These are phyloP conservation scores for Sebastes itinus DNA, from an alignment of 2,797 vertebrate genomes.

Conservation along the genomic window DNA sequence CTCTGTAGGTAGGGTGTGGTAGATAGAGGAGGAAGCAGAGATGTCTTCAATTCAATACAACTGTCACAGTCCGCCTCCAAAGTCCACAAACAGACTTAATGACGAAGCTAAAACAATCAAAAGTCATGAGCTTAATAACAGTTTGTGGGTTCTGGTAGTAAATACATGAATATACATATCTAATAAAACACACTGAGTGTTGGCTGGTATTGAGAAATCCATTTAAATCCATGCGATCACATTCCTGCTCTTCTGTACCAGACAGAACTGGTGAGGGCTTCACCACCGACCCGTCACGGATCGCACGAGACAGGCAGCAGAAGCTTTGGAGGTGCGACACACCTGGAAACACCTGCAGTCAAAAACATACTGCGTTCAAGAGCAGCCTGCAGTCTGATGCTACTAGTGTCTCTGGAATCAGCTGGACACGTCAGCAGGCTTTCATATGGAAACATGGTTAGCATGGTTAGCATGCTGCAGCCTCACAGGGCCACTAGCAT, in stretches of 20 bases:
- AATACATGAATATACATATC: not conserved
- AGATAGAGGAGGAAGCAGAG: not conserved
- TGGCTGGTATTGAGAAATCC: not conserved
- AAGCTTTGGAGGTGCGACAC: not conserved
- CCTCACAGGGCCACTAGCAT: too few relatives aligned
- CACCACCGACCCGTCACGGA: not conserved
- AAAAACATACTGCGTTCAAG: not conserved
- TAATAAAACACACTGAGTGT: not conserved
- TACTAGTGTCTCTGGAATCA: not conserved
- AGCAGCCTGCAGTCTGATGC: not conserved
- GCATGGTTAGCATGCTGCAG: too few relatives aligned
- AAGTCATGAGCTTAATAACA: not conserved
- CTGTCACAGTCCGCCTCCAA: not conserved
- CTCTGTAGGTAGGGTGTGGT: not conserved
- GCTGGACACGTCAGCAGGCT: not conserved
- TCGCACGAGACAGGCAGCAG: not conserved
- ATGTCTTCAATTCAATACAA: not conserved
- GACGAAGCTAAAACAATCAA: not conserved
- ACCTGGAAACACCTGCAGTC: not conserved
- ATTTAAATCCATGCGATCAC: not conserved
- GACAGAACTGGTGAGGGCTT: not conserved
- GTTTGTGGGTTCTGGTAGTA: not conserved
- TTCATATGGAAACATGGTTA: not conserved
- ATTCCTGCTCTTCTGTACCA: too few relatives aligned
- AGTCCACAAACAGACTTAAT: not conserved